Evolutionary conservation across 2,797 vertebrate species (phyloP).

Genomic region (Ptychobarbus kaznakovi): DNA sequence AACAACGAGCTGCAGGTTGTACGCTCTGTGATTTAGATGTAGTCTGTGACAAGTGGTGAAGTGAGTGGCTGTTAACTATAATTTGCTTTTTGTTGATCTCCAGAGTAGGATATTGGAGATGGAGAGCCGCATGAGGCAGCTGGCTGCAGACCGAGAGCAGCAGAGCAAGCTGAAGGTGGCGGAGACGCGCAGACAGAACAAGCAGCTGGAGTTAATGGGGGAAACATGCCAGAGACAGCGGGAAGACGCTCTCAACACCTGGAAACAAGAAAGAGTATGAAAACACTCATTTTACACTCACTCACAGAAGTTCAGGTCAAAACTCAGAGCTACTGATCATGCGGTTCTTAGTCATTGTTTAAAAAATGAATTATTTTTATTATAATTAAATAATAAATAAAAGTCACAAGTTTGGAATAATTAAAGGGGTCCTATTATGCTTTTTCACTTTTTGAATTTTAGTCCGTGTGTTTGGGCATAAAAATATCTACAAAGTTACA

Average conservation of each 20-base stretch:
- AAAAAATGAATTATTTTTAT: background rate
- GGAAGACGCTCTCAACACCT: conserved; percentile 78
- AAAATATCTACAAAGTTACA: too few species aligned
- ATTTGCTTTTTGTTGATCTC: background rate
- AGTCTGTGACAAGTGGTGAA: background rate
- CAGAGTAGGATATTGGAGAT: conserved; percentile 87
- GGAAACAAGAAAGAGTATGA: conserved; percentile 86
- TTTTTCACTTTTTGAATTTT: too few species aligned
- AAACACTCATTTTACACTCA: background rate
- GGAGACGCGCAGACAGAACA: conserved; percentile 83
- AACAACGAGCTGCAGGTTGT: conserved; percentile 89
- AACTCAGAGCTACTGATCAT: background rate
- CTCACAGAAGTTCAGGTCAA: background rate
- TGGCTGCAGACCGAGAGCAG: conserved; percentile 80
- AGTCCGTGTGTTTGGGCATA: too few species aligned
- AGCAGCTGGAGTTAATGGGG: conserved; percentile 85
- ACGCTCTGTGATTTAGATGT: background rate
- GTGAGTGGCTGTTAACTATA: background rate
- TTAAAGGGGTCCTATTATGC: background rate
- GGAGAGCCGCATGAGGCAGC: conserved; percentile 84
- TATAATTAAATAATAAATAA: background rate
- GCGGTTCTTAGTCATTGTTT: background rate
- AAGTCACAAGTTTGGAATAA: background rate
- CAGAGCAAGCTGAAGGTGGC: conserved; percentile 86
- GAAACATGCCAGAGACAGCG: conserved; percentile 85